phyloP scores from a whole-genome alignment of 2,888 invertebrate species.

The Callimorpha dominula region DNA sequence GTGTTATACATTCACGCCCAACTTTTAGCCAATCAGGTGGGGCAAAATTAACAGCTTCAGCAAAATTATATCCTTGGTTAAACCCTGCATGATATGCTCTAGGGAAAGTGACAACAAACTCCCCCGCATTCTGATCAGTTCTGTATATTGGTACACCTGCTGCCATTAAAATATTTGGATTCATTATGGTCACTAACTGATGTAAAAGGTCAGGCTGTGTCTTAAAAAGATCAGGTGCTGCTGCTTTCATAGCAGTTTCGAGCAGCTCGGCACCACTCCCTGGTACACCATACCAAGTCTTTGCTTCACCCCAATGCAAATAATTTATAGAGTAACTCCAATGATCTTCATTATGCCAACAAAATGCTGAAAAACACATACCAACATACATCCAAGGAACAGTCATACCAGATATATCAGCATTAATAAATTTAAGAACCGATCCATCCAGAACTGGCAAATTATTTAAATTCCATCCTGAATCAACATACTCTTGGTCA shows the following conservation, averaged over 20 bases:
- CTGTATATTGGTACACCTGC: slow-evolving; percentile 88
- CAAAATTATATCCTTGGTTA: slow-evolving; percentile 94
- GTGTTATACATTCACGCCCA: slow-evolving; percentile 90
- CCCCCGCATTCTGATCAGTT: slow-evolving; percentile 92
- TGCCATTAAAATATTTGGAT: slow-evolving; percentile 90
- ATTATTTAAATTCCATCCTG: slow-evolving; percentile 93
- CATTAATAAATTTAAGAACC: slow-evolving; percentile 91
- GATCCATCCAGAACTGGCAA: slow-evolving; percentile 90
- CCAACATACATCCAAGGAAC: slow-evolving; percentile 95
- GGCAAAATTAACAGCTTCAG: slow-evolving; percentile 95
- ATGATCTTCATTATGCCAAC: slow-evolving; percentile 95
- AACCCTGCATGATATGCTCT: slow-evolving; percentile 94
- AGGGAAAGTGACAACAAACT: slow-evolving; percentile 93
- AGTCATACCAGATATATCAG: slow-evolving; percentile 91
- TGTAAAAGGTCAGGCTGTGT: slow-evolving; percentile 92
- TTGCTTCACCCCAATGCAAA: slow-evolving; percentile 93
- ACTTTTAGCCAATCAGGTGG: slow-evolving; percentile 92
- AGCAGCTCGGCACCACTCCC: slow-evolving; percentile 89
- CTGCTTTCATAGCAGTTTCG: slow-evolving; percentile 90
- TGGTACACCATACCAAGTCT: slow-evolving; percentile 94
- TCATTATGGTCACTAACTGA: slow-evolving; percentile 93
- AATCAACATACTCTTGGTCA: slow-evolving; percentile 88
- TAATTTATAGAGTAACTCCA: slow-evolving; percentile 95
- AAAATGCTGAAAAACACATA: slow-evolving; percentile 94
- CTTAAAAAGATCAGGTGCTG: slow-evolving; percentile 91